Evolutionary conservation across 2,797 vertebrate species (phyloP), one percentile per base, ranked within the genome.

Genomic region (Trachurus trachurus): DNA sequence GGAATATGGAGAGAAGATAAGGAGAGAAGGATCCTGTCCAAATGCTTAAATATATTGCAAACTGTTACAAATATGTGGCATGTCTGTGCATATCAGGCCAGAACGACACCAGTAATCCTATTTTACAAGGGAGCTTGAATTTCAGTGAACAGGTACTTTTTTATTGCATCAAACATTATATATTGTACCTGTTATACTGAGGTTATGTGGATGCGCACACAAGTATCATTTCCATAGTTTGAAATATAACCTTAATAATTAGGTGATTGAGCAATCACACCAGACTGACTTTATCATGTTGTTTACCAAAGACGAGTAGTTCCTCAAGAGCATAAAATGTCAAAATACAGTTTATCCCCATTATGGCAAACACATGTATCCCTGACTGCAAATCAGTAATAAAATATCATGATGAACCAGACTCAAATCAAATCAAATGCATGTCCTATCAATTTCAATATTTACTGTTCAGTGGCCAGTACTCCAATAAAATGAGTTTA

Each of bases 1-100:
- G n/a, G 7, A 66, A n/a, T 21, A 52, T 37, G 54, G 47, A 40
- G 15, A 44, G 52, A 40, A 42, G 50, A 22, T 52, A 58, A 59
- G 11, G 17, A 66, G 22, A 66, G 34, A 47, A 50, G 17, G 29
- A 64, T 47, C 26, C 17, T 19, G 17, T 29, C 21, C 53, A 21
- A 15, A 53, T n/a, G 15, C 37, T 26, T 69, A 39, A 39, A 31
- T 21, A 31, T 7, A 29, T 6, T 31, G n/a, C 31, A 73, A 73
- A 78, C 19, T 0, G 19, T 66, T 69, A 62, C n/a, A 82, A 64
- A 64, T 39, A 64, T 66, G 42, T 68, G 50, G 12, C 49, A 57
- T 12, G 1, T 5, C 7, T 53, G 5, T 21, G 29, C 66, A 16
- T 8, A 29, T 42, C 22, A 15, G 53, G 15, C 52, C 17, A 54